These are phyloP conservation scores for Littorina saxatilis DNA, from an alignment of 1,140 invertebrate genomes.

Conservation along the genomic window DNA sequence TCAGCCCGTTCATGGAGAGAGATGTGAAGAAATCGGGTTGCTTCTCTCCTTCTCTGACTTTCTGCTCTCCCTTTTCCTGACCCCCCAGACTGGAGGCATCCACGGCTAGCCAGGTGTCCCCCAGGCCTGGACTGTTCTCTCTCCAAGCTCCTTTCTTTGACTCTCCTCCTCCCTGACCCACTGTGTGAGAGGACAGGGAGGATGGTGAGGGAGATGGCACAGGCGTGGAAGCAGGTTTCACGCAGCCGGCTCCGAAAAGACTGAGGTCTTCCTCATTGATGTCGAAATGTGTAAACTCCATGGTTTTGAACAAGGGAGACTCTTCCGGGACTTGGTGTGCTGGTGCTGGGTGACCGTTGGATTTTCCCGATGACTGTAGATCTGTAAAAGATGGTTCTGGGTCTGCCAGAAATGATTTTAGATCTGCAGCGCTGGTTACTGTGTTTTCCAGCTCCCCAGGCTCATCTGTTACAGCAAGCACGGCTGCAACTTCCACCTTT, in stretches of 20 bases:
- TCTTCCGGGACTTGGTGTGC: background rate
- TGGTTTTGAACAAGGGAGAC: background rate
- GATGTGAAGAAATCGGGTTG: constrained; percentile 71
- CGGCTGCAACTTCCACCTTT: background rate
- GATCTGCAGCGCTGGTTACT: background rate
- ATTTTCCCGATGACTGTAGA: too few relatives aligned
- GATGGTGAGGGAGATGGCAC: background rate
- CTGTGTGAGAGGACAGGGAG: background rate
- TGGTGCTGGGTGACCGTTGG: background rate
- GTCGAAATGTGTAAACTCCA: constrained; percentile 22
- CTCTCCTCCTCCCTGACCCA: background rate
- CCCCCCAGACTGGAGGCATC: constrained; percentile 45
- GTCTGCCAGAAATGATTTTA: too few relatives aligned
- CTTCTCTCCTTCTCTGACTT: constrained; percentile 29
- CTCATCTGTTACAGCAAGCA: too few relatives aligned
- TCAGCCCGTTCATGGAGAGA: constrained; percentile 70
- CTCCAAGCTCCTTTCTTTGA: background rate
- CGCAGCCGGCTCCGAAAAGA: constrained; percentile 1
- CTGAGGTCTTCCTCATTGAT: constrained; percentile 33
- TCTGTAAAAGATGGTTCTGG: too few relatives aligned
- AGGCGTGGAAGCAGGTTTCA: background rate
- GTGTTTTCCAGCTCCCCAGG: background rate
- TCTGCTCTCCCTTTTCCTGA: constrained; percentile 1
- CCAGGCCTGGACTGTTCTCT: constrained; percentile 36
- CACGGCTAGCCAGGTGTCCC: constrained; percentile 55